Conservation (phyloP, 2,113 vertebrate genomes). For the Otolemur garnettii region DNA sequence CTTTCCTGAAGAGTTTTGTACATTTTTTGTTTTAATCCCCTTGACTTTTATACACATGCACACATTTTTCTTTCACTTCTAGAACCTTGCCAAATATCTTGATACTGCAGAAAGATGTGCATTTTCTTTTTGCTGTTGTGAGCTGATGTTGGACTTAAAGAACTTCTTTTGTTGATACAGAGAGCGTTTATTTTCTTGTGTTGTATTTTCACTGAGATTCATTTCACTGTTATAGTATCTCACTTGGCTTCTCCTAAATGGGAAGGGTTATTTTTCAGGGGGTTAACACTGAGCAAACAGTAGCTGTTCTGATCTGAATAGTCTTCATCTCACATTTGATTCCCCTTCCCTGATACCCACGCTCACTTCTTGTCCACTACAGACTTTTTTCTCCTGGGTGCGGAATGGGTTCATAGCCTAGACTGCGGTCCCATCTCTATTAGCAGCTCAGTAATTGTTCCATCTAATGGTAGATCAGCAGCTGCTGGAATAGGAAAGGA, state of each 20-base stretch:
- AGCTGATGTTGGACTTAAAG: not conserved
- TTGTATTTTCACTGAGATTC: slow-evolving; percentile 18
- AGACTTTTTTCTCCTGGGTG: not conserved
- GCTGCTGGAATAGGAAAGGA: not conserved
- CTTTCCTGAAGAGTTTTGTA: not conserved
- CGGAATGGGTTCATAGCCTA: not conserved
- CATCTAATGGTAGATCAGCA: not conserved
- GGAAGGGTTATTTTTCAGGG: not conserved
- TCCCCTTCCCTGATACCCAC: not conserved
- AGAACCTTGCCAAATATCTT: not conserved
- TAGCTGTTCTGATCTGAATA: not conserved
- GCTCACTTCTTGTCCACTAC: not conserved
- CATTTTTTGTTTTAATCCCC: slow-evolving; percentile 23
- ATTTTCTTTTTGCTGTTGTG: not conserved
- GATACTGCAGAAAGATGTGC: not conserved
- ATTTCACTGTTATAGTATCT: not conserved
- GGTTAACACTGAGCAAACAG: not conserved
- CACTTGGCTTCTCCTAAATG: not conserved
- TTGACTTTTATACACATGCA: not conserved
- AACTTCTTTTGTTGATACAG: not conserved
- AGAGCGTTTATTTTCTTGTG: not conserved
- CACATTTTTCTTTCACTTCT: not conserved
- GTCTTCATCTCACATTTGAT: not conserved
- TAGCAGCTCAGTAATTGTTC: not conserved
- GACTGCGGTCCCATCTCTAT: not conserved